Conservation (phyloP, 2,888 invertebrate species). For the Disparrhopalites patrizii region DNA sequence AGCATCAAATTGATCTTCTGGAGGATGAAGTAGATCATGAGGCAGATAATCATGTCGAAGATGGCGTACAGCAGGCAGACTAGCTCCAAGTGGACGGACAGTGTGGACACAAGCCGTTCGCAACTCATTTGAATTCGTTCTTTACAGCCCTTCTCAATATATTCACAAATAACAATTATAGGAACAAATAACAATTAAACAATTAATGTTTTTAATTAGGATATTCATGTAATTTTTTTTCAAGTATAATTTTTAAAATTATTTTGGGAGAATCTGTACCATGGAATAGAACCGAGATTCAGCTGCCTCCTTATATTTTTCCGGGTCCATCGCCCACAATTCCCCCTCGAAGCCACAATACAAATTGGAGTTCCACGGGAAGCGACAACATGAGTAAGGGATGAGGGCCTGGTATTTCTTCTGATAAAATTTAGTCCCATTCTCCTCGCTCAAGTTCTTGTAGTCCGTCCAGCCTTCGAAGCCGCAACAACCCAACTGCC, state of each 20-base stretch:
- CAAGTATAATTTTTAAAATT: background rate
- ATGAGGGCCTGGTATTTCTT: conserved; percentile 2
- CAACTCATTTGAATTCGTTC: background rate
- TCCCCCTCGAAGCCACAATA: conserved; percentile 13
- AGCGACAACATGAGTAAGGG: conserved; percentile 18
- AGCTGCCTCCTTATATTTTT: background rate
- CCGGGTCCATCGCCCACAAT: background rate
- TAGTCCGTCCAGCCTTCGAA: conserved; percentile 1
- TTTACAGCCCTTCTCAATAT: conserved; percentile 9
- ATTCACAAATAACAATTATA: background rate
- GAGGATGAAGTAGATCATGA: conserved; percentile 18
- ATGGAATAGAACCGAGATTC: background rate
- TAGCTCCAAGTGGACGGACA: conserved; percentile 7
- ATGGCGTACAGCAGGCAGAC: background rate
- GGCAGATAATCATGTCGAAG: conserved; percentile 6
- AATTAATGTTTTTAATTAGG: background rate
- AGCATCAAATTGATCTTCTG: conserved; percentile 18
- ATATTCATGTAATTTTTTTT: background rate
- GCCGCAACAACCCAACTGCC: conserved; percentile 20
- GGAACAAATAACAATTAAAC: background rate
- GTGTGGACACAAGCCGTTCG: background rate
- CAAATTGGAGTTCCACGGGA: conserved; percentile 16
- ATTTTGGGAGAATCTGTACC: too few relatives aligned
- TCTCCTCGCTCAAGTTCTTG: background rate
- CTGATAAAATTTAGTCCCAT: background rate